A percentile compares a stretch with the other conserved stretches of the same genome.
Evolutionary conservation across 2,888 invertebrate genomes (phyloP).

Genomic region (Idaea biselata): DNA sequence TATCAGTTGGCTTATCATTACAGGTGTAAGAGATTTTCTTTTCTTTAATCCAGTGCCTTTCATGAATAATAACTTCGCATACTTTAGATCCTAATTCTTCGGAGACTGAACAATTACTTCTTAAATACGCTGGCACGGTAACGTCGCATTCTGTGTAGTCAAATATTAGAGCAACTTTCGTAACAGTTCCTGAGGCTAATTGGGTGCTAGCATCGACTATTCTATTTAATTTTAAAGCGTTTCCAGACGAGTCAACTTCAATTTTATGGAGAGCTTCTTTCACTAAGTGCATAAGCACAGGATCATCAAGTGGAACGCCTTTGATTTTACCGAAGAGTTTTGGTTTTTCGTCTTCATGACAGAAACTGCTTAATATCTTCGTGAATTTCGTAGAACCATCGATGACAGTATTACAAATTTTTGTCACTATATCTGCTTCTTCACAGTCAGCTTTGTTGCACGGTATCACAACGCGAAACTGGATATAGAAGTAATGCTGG

Average conservation of each 20-base stretch:
- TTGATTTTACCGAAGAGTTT: constrained; percentile 32
- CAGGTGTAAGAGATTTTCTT: constrained; percentile 51
- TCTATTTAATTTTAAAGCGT: constrained; percentile 50
- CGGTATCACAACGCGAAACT: constrained; percentile 50
- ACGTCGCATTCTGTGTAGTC: constrained; percentile 56
- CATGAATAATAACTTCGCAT: constrained; percentile 54
- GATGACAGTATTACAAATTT: constrained; percentile 79
- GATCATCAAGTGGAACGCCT: constrained; percentile 47
- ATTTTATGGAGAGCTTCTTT: constrained; percentile 50
- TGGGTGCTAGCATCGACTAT: constrained; percentile 51
- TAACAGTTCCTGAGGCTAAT: constrained; percentile 48
- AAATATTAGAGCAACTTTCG: constrained; percentile 49
- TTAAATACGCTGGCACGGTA: constrained; percentile 35
- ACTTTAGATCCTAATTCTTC: constrained; percentile 48
- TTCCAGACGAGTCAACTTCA: constrained; percentile 45
- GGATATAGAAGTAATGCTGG: constrained; percentile 54
- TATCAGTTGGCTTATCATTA: constrained; percentile 45
- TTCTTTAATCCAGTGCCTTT: constrained; percentile 50
- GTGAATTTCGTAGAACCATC: constrained; percentile 61
- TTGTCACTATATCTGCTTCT: constrained; percentile 48
- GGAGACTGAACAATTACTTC: constrained; percentile 47
- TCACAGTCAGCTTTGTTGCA: constrained; percentile 53
- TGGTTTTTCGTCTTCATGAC: constrained; percentile 56
- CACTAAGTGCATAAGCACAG: constrained; percentile 43
- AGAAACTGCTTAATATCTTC: constrained; percentile 72